A percentile compares a stretch with the other conserved stretches of the same genome.
phyloP scores from a whole-genome alignment of 2,797 vertebrate species.

The Enteromius paludinosus region DNA sequence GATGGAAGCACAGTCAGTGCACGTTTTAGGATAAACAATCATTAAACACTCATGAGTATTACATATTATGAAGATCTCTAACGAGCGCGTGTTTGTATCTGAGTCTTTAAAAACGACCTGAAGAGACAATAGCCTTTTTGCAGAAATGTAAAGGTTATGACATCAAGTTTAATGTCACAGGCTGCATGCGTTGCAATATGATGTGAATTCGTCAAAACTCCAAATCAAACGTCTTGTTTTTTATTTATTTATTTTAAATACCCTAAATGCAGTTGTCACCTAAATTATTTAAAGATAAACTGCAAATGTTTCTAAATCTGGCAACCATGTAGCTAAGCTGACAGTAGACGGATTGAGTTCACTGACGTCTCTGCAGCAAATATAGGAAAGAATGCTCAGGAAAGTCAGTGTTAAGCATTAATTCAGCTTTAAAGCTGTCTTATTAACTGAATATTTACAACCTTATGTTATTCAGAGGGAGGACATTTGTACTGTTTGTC shows the following conservation, averaged over 20 bases:
- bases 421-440: constrained; percentile 14
- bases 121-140: background rate
- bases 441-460: constrained; percentile 2
- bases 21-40: constrained; percentile 11
- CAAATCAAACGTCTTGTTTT: constrained; percentile 2
- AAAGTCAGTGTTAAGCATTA: constrained; percentile 15
- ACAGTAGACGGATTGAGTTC: constrained; percentile 28
- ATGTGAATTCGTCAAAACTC: background rate
- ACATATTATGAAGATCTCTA: background rate
- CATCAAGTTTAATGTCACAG: background rate
- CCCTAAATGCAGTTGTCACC: background rate
- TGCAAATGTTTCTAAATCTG: constrained; percentile 30
- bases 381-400: background rate
- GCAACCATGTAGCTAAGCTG: constrained; percentile 13
- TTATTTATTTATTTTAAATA: constrained; percentile 28
- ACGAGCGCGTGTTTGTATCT: background rate
- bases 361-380: background rate
- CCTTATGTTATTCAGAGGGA: background rate
- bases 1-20: constrained; percentile 14
- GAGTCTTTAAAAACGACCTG: background rate
- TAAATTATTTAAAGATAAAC: constrained; percentile 34
- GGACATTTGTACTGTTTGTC: background rate
- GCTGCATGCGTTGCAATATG: background rate
- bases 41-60: background rate
- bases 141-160: constrained; percentile 6